Conservation (phyloP, 2,888 invertebrate genomes). For the Siphonodentalium dalli region DNA sequence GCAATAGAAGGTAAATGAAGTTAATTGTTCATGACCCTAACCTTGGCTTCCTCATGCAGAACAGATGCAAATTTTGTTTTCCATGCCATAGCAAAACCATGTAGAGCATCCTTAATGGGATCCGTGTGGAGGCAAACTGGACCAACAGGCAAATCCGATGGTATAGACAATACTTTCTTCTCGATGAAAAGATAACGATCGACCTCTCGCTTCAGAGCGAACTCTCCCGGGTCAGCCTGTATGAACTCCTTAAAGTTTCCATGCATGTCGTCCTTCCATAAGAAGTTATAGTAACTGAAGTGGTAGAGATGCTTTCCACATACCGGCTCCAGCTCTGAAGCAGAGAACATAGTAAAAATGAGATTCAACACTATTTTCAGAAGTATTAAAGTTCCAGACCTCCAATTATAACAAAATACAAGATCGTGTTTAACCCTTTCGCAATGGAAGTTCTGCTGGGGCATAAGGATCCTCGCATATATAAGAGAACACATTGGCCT, state of each 20-base stretch:
- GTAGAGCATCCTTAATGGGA: slow-evolving; percentile 61
- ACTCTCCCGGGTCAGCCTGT: slow-evolving; percentile 53
- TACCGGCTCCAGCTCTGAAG: slow-evolving; percentile 52
- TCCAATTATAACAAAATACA: neutral
- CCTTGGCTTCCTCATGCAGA: slow-evolving; percentile 63
- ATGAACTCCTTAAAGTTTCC: slow-evolving; percentile 63
- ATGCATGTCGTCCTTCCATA: slow-evolving; percentile 64
- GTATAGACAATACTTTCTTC: slow-evolving; percentile 56
- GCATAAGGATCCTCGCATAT: too few relatives aligned
- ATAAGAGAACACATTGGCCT: too few relatives aligned
- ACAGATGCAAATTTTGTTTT: slow-evolving; percentile 63
- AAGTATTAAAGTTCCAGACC: too few relatives aligned
- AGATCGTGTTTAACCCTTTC: too few relatives aligned
- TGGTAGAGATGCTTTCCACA: slow-evolving; percentile 60
- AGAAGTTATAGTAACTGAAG: slow-evolving; percentile 63
- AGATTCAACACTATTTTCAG: neutral
- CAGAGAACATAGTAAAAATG: neutral
- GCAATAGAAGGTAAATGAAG: too few relatives aligned
- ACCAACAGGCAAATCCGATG: slow-evolving; percentile 54
- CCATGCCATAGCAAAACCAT: slow-evolving; percentile 64
- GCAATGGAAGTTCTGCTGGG: too few relatives aligned
- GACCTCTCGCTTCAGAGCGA: slow-evolving; percentile 52
- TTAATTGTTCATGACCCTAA: too few relatives aligned
- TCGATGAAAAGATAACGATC: slow-evolving; percentile 57
- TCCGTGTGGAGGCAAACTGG: slow-evolving; percentile 59